A percentile compares a stretch with the other conserved stretches of the same genome.
Conservation (phyloP, 2,113 vertebrate genomes). For the Blennius ocellaris region DNA sequence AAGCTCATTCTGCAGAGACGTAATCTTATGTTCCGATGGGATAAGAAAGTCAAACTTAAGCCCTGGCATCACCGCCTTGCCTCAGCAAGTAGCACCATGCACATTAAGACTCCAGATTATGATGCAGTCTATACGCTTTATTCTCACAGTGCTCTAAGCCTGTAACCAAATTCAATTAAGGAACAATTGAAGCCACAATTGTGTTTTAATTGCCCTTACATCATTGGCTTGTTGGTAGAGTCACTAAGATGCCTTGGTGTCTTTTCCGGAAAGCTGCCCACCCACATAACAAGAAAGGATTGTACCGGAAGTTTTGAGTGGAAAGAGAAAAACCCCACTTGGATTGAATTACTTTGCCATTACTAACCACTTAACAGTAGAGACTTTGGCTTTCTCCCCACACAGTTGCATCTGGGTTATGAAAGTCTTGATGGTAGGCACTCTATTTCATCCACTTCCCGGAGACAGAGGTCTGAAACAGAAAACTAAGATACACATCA, state of each 20-base stretch:
- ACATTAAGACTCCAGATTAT: slow-evolving; percentile 55
- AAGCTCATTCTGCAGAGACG: slow-evolving; percentile 39
- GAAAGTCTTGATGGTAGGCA: slow-evolving; percentile 69
- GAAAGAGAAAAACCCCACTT: slow-evolving; percentile 69
- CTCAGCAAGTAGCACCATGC: slow-evolving; percentile 45
- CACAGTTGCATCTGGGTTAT: slow-evolving; percentile 57
- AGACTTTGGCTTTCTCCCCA: slow-evolving; percentile 49
- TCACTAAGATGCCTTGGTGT: slow-evolving; percentile 57
- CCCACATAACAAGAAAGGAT: slow-evolving; percentile 62
- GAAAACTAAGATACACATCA: slow-evolving; percentile 52
- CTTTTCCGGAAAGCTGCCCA: slow-evolving; percentile 70
- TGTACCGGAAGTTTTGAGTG: slow-evolving; percentile 79
- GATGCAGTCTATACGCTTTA: slow-evolving; percentile 42
- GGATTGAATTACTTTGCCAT: slow-evolving; percentile 80
- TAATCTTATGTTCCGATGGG: slow-evolving; percentile 67
- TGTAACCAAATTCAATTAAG: slow-evolving; percentile 62
- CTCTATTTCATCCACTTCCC: slow-evolving; percentile 65
- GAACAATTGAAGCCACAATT: slow-evolving; percentile 56
- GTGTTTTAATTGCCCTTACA: slow-evolving; percentile 62
- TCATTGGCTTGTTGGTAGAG: slow-evolving; percentile 63
- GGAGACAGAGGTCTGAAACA: slow-evolving; percentile 62
- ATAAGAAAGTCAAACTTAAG: slow-evolving; percentile 64
- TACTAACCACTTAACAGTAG: slow-evolving; percentile 79
- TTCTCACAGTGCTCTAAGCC: slow-evolving; percentile 40
- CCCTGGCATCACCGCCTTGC: slow-evolving; percentile 23